Evolutionary conservation across 1,140 invertebrate genomes (phyloP).

Genomic region (Lasioglossum albipes): DNA sequence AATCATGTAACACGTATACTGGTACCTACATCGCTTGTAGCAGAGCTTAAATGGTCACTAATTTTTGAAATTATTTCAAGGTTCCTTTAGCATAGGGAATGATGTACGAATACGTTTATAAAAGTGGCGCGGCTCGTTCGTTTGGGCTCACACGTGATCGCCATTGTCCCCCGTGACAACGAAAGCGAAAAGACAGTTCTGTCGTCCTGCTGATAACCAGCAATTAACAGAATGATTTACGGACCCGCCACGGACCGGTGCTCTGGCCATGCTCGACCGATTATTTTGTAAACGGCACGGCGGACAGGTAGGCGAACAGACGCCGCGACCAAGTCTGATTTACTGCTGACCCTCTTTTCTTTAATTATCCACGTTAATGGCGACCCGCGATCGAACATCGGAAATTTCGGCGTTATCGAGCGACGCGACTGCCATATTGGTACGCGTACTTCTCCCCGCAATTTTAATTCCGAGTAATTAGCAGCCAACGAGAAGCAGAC

Average conservation of each 20-base stretch:
- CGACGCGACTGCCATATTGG: background rate
- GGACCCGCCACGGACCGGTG: constrained; percentile 40
- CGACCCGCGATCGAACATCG: background rate
- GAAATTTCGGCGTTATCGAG: background rate
- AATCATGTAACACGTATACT: no score
- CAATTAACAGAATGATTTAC: constrained; percentile 76
- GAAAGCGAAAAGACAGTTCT: constrained; percentile 40
- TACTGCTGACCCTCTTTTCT: constrained; percentile 58
- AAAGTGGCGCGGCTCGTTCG: background rate
- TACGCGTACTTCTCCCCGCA: no score
- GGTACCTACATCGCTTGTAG: no score
- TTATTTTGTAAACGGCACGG: constrained; percentile 54
- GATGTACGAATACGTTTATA: no score
- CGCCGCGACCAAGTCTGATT: constrained; percentile 51
- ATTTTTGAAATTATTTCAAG: no score
- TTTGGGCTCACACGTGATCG: background rate
- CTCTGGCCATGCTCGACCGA: constrained; percentile 26
- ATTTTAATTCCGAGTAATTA: no score
- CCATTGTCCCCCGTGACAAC: constrained; percentile 11
- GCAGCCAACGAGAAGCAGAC: no score
- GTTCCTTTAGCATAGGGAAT: no score
- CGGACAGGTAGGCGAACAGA: constrained; percentile 28
- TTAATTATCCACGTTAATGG: constrained; percentile 47
- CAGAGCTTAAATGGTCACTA: no score
- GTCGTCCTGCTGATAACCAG: constrained; percentile 64